Percentiles rank a stretch among this genome's conserved stretches.
Conservation (phyloP, 1,140 invertebrate species). For the Phthorimaea operculella region DNA sequence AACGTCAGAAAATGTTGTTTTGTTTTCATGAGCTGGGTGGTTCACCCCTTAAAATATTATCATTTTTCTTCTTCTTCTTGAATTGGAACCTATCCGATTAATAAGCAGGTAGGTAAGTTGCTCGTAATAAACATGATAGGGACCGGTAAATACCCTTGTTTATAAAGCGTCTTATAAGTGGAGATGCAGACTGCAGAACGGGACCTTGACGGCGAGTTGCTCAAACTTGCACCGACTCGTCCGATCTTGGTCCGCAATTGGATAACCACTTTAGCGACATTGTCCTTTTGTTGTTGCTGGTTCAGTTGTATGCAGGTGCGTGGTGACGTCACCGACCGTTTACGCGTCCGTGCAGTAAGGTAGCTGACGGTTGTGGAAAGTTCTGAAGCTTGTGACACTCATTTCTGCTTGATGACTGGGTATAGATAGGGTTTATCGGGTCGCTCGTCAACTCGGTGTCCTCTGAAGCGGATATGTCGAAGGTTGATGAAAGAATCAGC, state of each 20-base stretch:
- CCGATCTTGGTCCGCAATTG: constrained; percentile 46
- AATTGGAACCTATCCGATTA: too few relatives aligned
- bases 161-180: neutral
- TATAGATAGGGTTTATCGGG: too few relatives aligned
- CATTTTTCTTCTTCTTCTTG: too few relatives aligned
- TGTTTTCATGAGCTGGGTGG: too few relatives aligned
- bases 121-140: neutral
- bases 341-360: neutral
- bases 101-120: too few relatives aligned
- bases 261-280: constrained; percentile 40
- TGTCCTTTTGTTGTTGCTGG: constrained; percentile 45
- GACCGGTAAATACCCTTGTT: neutral
- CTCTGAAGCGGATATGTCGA: too few relatives aligned
- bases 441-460: too few relatives aligned
- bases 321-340: constrained; percentile 30
- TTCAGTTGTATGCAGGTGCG: constrained; percentile 50
- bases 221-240: constrained; percentile 23
- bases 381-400: too few relatives aligned
- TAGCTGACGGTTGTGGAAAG: neutral
- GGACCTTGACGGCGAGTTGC: neutral
- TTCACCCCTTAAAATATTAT: too few relatives aligned
- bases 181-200: neutral
- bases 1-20: too few relatives aligned
- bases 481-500: too few relatives aligned
- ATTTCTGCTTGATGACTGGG: too few relatives aligned